phyloP scores from a whole-genome alignment of 2,113 vertebrate genomes.

The Lophotis ruficrista region DNA sequence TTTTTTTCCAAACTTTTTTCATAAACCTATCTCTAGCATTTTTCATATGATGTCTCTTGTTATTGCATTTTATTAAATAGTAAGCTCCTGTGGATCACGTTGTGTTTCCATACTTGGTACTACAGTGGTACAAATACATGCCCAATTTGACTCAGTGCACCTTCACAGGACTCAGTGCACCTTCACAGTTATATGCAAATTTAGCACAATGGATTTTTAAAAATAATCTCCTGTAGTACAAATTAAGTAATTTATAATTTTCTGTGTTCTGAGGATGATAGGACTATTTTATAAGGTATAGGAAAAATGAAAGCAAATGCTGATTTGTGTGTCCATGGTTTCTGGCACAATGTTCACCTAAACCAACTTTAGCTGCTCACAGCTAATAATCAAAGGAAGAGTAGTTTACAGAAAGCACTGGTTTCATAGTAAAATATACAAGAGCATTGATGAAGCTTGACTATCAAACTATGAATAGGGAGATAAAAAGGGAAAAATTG shows the following conservation, averaged over 20 bases:
- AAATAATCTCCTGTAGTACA: background rate
- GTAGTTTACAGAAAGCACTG: background rate
- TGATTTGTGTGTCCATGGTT: background rate
- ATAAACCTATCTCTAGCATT: background rate
- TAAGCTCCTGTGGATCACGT: background rate
- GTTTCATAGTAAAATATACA: background rate
- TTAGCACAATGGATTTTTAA: background rate
- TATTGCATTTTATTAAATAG: background rate
- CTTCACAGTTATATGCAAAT: background rate
- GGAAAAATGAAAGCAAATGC: background rate
- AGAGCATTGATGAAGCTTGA: background rate
- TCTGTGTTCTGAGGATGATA: background rate
- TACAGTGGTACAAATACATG: background rate
- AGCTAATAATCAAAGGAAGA: background rate
- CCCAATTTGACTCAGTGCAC: background rate
- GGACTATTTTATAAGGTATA: background rate
- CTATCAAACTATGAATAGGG: background rate
- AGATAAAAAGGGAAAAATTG: slow-evolving; percentile 31
- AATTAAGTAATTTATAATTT: background rate
- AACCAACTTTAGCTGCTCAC: background rate
- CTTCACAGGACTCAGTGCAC: background rate
- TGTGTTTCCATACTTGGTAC: background rate
- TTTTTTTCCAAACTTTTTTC: background rate
- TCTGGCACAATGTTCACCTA: background rate
- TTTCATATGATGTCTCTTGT: background rate